Evolutionary conservation across 2,888 invertebrate genomes (phyloP).

Genomic region (Agrochola litura): DNA sequence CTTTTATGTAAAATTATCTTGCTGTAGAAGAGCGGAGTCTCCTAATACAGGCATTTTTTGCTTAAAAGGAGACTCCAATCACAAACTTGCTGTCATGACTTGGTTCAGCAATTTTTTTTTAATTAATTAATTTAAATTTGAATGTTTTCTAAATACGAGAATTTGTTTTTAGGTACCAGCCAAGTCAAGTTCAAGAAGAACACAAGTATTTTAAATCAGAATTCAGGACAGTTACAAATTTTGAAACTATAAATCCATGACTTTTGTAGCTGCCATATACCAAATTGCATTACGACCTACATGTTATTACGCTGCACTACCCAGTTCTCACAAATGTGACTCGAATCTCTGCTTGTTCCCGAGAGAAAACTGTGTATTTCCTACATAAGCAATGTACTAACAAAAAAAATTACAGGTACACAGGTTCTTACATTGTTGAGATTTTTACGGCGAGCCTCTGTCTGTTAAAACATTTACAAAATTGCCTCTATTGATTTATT

Average conservation of each 20-base stretch:
- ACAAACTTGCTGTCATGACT: too few species aligned
- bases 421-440: not conserved
- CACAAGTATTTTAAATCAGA: not conserved
- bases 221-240: slow-evolving; percentile 19
- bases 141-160: too few species aligned
- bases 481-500: too few species aligned
- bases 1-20: too few species aligned
- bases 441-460: not conserved
- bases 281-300: slow-evolving; percentile 53
- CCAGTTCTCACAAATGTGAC: slow-evolving; percentile 56
- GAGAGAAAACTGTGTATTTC: slow-evolving; percentile 51
- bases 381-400: slow-evolving; percentile 47
- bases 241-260: slow-evolving; percentile 40
- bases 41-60: too few species aligned
- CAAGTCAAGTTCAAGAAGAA: not conserved
- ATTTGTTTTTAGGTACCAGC: not conserved
- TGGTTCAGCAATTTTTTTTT: too few species aligned
- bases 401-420: not conserved
- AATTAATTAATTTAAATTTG: too few species aligned
- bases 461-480: too few species aligned
- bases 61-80: too few species aligned
- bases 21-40: too few species aligned
- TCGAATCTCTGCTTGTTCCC: slow-evolving; percentile 54
- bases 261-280: slow-evolving; percentile 50
- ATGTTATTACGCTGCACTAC: slow-evolving; percentile 43